These are phyloP conservation scores for Cataglyphis livida DNA, from an alignment of 2,888 invertebrate genomes.

Conservation along the genomic window DNA sequence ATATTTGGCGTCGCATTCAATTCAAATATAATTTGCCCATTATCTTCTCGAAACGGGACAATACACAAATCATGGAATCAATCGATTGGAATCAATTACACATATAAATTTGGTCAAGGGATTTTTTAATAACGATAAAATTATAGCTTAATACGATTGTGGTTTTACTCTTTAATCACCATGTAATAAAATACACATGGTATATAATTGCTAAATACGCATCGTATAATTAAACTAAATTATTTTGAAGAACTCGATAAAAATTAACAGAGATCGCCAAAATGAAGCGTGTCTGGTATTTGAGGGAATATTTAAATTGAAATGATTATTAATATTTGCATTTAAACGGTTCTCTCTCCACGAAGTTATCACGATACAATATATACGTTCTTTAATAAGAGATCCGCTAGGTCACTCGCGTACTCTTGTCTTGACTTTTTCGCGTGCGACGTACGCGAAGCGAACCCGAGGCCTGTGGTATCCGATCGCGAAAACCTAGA, in stretches of 20 bases:
- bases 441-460: not conserved
- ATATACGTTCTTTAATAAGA: conserved; percentile 16
- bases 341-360: not conserved
- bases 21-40: too few relatives aligned
- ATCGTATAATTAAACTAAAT: not conserved
- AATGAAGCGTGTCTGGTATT: not conserved
- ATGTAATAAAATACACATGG: too few relatives aligned
- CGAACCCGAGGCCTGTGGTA: not conserved
- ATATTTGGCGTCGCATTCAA: too few relatives aligned
- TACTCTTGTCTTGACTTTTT: not conserved
- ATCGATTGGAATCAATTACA: too few relatives aligned
- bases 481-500: conserved; percentile 32
- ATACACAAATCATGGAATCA: too few relatives aligned
- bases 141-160: too few relatives aligned
- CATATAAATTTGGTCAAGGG: too few relatives aligned
- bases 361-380: conserved; percentile 5
- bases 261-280: not conserved
- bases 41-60: too few relatives aligned
- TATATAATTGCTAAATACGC: too few relatives aligned
- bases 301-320: not conserved
- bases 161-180: too few relatives aligned
- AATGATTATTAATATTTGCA: not conserved
- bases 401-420: not conserved
- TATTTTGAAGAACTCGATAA: not conserved
- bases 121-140: too few relatives aligned